These are phyloP conservation scores for Tokudaia muenninki DNA, from an alignment of 2,797 vertebrate species.

Conservation along the genomic window DNA sequence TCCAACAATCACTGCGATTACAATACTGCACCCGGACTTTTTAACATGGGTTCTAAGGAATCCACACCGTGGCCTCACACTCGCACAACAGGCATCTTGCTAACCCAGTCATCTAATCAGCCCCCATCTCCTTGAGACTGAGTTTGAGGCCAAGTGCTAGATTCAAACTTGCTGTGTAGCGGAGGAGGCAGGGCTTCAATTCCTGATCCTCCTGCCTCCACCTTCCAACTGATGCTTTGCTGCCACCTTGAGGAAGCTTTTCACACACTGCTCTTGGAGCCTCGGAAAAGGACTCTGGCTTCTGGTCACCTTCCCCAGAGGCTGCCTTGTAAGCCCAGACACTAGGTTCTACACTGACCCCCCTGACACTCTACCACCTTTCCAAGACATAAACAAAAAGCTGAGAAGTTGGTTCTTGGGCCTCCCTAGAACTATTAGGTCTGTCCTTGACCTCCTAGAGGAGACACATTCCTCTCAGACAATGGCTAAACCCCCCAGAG, in stretches of 20 bases:
- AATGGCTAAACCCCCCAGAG: not conserved
- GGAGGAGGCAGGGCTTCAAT: not conserved
- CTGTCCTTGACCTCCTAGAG: not conserved
- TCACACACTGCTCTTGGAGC: not conserved
- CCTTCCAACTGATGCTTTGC: not conserved
- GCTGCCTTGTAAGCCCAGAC: not conserved
- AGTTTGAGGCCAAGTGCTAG: not conserved
- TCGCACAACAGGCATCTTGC: not conserved
- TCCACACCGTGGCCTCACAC: not conserved
- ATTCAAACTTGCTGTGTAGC: not conserved
- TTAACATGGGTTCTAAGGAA: not conserved
- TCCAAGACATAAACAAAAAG: not conserved
- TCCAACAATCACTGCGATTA: not conserved
- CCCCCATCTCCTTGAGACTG: not conserved
- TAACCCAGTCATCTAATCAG: not conserved
- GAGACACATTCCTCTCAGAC: not conserved
- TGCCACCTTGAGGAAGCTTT: slow-evolving; percentile 16
- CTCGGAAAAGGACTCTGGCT: not conserved
- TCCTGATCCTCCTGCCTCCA: not conserved
- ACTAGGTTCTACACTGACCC: not conserved
- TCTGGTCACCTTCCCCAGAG: not conserved
- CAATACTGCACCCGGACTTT: too few species aligned
- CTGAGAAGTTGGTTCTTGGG: not conserved
- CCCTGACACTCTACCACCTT: not conserved
- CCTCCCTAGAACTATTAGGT: not conserved